Percentiles rank a stretch among this genome's conserved stretches.
These are phyloP conservation scores for Carpatolechia fugitivella DNA, from an alignment of 2,888 invertebrate genomes.

Conservation along the genomic window DNA sequence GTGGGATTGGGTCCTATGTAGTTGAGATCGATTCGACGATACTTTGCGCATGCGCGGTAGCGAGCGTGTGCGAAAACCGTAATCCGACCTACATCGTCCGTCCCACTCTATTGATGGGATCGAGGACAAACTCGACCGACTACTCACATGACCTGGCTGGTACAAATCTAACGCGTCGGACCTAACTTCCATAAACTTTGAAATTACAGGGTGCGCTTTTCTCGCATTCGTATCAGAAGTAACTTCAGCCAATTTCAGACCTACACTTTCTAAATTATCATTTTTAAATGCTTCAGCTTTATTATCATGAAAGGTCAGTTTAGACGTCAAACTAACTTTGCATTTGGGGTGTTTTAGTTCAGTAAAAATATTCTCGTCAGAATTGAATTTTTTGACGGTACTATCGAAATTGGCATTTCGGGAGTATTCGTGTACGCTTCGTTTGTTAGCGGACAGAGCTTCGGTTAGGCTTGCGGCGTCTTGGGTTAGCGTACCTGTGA, in stretches of 20 bases:
- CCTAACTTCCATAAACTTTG: neutral
- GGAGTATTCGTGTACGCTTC: slow-evolving; percentile 50
- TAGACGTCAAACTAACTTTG: slow-evolving; percentile 41
- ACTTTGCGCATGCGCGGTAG: slow-evolving; percentile 39
- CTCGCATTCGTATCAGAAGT: neutral
- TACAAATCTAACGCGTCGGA: slow-evolving; percentile 22
- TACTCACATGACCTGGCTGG: slow-evolving; percentile 40
- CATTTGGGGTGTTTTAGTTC: slow-evolving; percentile 51
- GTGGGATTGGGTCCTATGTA: slow-evolving; percentile 64
- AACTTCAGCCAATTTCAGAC: too few relatives aligned
- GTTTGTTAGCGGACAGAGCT: slow-evolving; percentile 44
- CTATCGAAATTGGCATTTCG: slow-evolving; percentile 53
- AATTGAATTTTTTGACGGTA: slow-evolving; percentile 48
- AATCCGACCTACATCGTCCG: slow-evolving; percentile 47
- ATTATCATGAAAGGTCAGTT: neutral
- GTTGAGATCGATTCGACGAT: slow-evolving; percentile 17
- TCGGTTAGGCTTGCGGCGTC: slow-evolving; percentile 27
- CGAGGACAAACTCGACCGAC: slow-evolving; percentile 58
- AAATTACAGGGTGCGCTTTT: neutral
- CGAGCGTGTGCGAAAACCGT: slow-evolving; percentile 46
- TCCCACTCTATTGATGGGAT: slow-evolving; percentile 68
- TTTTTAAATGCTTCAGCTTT: slow-evolving; percentile 25
- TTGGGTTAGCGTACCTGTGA: slow-evolving; percentile 49
- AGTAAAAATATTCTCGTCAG: slow-evolving; percentile 23
- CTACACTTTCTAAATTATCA: neutral